Conservation (phyloP, 2,113 vertebrate species). For the Todiramphus saurophagus region DNA sequence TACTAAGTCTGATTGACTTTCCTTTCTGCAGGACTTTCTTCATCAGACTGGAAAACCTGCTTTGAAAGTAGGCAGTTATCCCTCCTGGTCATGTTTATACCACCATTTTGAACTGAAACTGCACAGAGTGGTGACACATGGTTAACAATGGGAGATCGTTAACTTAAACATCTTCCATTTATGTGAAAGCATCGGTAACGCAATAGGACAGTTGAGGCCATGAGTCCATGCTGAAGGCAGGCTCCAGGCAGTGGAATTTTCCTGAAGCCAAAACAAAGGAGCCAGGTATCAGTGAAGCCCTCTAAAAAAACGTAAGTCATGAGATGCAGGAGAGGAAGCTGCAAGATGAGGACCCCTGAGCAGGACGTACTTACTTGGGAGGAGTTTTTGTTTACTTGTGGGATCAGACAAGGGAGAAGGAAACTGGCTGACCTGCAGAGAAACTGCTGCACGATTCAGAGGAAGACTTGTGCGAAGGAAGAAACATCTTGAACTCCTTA, state of each 20-base stretch:
- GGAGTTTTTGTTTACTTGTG: background rate
- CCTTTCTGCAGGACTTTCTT: background rate
- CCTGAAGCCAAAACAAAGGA: background rate
- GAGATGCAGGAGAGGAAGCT: background rate
- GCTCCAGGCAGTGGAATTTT: slow-evolving; percentile 26
- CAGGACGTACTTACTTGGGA: background rate
- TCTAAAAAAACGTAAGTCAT: background rate
- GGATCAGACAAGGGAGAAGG: background rate
- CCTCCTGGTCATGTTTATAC: background rate
- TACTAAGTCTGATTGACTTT: background rate
- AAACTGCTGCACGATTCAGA: background rate
- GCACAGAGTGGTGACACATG: background rate
- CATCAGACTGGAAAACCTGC: background rate
- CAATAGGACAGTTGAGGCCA: background rate
- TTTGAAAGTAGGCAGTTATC: background rate
- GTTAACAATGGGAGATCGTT: slow-evolving; percentile 50
- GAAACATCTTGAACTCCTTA: background rate
- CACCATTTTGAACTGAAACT: slow-evolving; percentile 9
- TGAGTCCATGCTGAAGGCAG: background rate
- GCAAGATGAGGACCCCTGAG: background rate
- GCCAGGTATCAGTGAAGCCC: background rate
- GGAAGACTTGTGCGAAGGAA: background rate
- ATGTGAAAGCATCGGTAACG: background rate
- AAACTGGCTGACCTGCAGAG: background rate
- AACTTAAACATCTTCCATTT: slow-evolving; percentile 31